Percentiles rank a stretch among this genome's conserved stretches.
These are phyloP conservation scores for Steatocranus sp. DNA, from an alignment of 2,797 vertebrate species.

Conservation along the genomic window DNA sequence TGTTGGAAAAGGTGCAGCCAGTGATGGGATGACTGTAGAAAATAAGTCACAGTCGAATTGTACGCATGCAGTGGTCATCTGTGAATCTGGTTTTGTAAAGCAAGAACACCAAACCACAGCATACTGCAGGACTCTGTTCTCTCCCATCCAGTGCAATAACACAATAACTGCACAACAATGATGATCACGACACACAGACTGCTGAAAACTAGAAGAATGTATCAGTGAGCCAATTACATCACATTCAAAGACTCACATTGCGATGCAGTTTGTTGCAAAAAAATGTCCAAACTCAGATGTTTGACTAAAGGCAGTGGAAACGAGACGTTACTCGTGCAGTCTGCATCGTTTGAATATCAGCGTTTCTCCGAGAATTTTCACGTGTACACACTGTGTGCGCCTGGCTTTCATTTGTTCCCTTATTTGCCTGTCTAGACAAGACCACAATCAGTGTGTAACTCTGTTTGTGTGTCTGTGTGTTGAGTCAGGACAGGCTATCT, in stretches of 20 bases:
- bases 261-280: not conserved
- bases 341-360: not conserved
- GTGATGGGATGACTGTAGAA: not conserved
- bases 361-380: not conserved
- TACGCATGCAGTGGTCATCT: not conserved
- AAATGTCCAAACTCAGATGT: not conserved
- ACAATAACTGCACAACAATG: not conserved
- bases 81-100: not conserved
- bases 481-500: not conserved
- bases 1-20: not conserved
- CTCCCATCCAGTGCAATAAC: not conserved
- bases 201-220: not conserved
- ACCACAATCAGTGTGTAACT: not conserved
- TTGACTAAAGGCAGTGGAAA: not conserved
- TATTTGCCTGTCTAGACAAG: not conserved
- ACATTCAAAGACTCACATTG: not conserved
- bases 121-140: not conserved
- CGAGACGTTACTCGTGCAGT: not conserved
- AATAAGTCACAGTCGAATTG: not conserved
- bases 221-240: not conserved
- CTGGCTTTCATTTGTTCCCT: not conserved
- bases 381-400: not conserved
- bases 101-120: not conserved
- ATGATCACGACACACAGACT: not conserved
- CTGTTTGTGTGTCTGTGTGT: not conserved